phyloP scores from a whole-genome alignment of 1,140 invertebrate species.

The Drosophila rufa region DNA sequence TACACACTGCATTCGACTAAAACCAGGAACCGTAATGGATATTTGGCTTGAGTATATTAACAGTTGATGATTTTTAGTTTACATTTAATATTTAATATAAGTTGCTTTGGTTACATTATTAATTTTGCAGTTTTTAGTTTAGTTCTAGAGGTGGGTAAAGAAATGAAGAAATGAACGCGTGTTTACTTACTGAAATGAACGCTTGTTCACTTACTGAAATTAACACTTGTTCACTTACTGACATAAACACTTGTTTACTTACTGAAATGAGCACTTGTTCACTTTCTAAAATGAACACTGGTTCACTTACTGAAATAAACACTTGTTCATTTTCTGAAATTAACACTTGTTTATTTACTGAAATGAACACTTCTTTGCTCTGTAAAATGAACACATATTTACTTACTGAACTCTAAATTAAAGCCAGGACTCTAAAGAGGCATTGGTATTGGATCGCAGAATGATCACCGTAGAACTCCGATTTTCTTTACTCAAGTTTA shows the following conservation, averaged over 20 bases:
- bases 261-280: too few relatives aligned
- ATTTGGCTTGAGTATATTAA: constrained; percentile 1
- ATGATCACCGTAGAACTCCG: neutral
- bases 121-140: neutral
- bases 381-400: too few relatives aligned
- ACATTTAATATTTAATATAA: constrained; percentile 3
- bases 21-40: constrained; percentile 27
- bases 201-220: neutral
- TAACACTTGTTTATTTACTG: too few relatives aligned
- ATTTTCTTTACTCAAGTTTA: constrained; percentile 1
- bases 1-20: constrained; percentile 53
- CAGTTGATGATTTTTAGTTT: neutral
- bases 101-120: neutral
- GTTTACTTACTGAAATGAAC: neutral
- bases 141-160: neutral
- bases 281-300: too few relatives aligned
- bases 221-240: neutral
- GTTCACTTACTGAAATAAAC: neutral
- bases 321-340: too few relatives aligned
- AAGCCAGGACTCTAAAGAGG: too few relatives aligned
- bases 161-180: neutral
- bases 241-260: neutral
- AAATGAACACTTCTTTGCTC: too few relatives aligned
- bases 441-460: neutral
- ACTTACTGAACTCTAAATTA: too few relatives aligned